Evolutionary conservation across 2,888 invertebrate species (phyloP), one percentile per base, ranked within the genome.

Genomic region (Drosophila siamana): DNA sequence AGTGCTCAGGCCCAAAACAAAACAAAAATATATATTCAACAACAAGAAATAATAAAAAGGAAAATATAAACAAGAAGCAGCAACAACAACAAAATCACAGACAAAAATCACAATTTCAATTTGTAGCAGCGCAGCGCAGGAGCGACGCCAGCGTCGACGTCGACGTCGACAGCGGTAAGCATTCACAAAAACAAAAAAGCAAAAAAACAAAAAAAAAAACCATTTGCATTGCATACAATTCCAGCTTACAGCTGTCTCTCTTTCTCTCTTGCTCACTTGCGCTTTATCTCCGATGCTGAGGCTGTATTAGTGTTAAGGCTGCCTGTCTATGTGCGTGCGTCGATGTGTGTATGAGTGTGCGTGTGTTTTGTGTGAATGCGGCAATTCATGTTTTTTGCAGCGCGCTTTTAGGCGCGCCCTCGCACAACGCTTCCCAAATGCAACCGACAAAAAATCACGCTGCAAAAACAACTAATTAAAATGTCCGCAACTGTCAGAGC

Each of bases 401-500:
- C 73, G 44, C 61, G 59, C 79, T 76, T 79, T 76, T 79, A 72
- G 75, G 77, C 79, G 63, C 76, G 40, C 40, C 56, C 43, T 56
- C 59, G 33, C 43, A 22, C 59, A 51, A 30, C 36, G 22, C 66
- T 52, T 51, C n/a, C 33, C 61, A 57, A 66, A 44, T 54, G 62
- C 60, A 41, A 19, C 28, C 51, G 9, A 33, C 59, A 55, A 60
- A 43, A 43, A 38, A 36, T 15, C 33, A 36, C 43, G 41, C 19
- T 19, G 40, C 52, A 64, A 61, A 68, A 63, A 47, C 43, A 70
- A 76, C 66, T 67, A 78, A 82, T 77, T 80, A 77, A 69, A 74
- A 60, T 61, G 67, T 69, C 47, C 51, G 7, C 62, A 71, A 62
- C 70, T 74, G 70, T 70, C 75, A 57, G 11, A 19, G 16, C 47